These are phyloP conservation scores for Triplophysa bombifrons DNA, from an alignment of 2,797 vertebrate genomes.

Conservation along the genomic window DNA sequence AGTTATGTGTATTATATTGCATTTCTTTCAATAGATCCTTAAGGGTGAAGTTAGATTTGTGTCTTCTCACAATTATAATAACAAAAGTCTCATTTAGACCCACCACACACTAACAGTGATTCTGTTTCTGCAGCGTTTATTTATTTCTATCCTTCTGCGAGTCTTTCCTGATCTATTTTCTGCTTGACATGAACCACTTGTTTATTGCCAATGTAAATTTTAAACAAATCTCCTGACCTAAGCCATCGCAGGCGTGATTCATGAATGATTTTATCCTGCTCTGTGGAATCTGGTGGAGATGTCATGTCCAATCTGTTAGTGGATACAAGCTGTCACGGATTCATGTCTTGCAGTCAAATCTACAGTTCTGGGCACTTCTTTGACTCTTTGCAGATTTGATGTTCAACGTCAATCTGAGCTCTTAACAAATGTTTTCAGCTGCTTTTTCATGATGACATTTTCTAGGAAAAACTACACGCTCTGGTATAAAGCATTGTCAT, in stretches of 20 bases:
- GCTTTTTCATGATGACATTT: background rate
- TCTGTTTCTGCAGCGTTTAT: background rate
- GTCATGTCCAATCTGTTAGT: conserved; percentile 11
- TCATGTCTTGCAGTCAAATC: background rate
- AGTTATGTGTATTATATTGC: too few species aligned
- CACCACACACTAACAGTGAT: too few species aligned
- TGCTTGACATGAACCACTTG: conserved; percentile 55
- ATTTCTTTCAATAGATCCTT: too few species aligned
- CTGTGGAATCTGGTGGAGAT: background rate
- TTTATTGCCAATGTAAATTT: conserved; percentile 61
- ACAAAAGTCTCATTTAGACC: too few species aligned
- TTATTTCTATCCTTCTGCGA: background rate
- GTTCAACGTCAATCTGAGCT: background rate
- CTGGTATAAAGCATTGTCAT: background rate
- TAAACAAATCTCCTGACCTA: conserved; percentile 53
- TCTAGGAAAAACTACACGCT: too few species aligned
- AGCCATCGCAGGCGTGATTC: conserved; percentile 50
- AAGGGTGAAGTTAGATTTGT: too few species aligned
- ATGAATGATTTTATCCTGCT: conserved; percentile 31
- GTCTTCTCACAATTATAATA: too few species aligned
- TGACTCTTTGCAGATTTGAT: background rate
- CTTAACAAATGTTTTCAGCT: conserved; percentile 8
- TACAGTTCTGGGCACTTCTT: background rate
- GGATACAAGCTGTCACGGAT: background rate
- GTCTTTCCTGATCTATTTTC: conserved; percentile 46